Conservation (phyloP, 2,113 vertebrate genomes). For the Odocoileus virginianus region DNA sequence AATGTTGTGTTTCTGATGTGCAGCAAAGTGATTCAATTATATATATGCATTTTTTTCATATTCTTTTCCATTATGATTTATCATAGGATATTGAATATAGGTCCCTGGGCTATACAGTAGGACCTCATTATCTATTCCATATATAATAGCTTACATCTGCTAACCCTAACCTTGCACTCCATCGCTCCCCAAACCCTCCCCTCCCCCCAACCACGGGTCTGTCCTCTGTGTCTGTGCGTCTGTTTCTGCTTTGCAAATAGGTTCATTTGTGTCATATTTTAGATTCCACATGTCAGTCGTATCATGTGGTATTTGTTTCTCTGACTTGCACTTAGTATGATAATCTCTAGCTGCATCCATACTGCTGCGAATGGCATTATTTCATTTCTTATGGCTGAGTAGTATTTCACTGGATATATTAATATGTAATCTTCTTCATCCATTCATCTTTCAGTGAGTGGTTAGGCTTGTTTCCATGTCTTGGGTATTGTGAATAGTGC, state of each 20-base stretch:
- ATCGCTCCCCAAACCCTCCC: neutral
- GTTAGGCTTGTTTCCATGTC: neutral
- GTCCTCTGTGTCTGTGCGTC: neutral
- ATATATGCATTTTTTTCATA: neutral
- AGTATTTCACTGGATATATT: neutral
- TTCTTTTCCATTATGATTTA: neutral
- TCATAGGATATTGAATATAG: neutral
- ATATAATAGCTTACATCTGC: neutral
- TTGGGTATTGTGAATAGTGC: neutral
- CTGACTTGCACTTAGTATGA: neutral
- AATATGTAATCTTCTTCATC: neutral
- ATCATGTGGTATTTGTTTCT: neutral
- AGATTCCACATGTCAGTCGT: fast-evolving
- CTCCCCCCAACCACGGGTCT: neutral
- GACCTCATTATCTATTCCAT: neutral
- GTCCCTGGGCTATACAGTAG: neutral
- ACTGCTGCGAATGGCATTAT: neutral
- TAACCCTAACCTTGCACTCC: neutral
- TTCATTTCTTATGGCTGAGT: neutral
- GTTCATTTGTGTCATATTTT: neutral
- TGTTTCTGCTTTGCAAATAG: neutral
- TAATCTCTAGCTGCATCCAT: neutral
- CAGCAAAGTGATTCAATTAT: neutral
- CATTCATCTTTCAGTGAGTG: neutral
- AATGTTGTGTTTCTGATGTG: neutral